Evolutionary conservation across 2,797 vertebrate genomes (phyloP).

Genomic region (Zalophus californianus): DNA sequence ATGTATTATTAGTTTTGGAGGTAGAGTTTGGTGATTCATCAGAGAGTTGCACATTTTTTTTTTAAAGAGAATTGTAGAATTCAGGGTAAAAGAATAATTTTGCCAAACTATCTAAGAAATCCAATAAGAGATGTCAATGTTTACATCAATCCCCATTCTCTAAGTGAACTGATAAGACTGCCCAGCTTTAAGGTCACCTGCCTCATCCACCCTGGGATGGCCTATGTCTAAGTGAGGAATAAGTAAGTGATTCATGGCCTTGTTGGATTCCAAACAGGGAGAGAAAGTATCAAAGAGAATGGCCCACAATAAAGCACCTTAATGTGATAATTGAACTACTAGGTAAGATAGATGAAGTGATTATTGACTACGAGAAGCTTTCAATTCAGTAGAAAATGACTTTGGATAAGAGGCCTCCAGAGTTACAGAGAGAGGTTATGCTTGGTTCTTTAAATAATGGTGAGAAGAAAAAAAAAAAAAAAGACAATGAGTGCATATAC

Average conservation of each 20-base stretch:
- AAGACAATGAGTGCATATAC: background rate
- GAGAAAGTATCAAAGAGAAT: constrained; percentile 69
- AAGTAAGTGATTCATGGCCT: constrained; percentile 63
- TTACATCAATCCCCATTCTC: background rate
- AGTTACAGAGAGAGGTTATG: constrained; percentile 75
- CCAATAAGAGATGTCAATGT: background rate
- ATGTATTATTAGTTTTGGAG: no score
- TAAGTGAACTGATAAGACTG: background rate
- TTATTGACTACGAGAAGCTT: constrained; percentile 82
- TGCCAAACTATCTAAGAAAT: background rate
- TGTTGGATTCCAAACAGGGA: constrained; percentile 69
- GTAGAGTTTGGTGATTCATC: no score
- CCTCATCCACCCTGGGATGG: background rate
- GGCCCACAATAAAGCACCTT: constrained; percentile 76
- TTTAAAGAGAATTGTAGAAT: background rate
- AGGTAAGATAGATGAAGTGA: constrained; percentile 81
- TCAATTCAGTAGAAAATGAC: constrained; percentile 80
- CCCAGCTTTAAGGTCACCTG: background rate
- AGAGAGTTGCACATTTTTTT: background rate
- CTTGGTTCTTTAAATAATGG: constrained; percentile 65
- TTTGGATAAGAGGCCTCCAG: constrained; percentile 70
- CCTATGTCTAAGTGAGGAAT: background rate
- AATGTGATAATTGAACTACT: constrained; percentile 75
- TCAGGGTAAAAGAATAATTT: background rate
- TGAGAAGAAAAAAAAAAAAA: constrained; percentile 4